Evolutionary conservation across 2,113 vertebrate genomes (phyloP), one percentile per base, ranked within the genome.

Genomic region (Bufo gargarizans): DNA sequence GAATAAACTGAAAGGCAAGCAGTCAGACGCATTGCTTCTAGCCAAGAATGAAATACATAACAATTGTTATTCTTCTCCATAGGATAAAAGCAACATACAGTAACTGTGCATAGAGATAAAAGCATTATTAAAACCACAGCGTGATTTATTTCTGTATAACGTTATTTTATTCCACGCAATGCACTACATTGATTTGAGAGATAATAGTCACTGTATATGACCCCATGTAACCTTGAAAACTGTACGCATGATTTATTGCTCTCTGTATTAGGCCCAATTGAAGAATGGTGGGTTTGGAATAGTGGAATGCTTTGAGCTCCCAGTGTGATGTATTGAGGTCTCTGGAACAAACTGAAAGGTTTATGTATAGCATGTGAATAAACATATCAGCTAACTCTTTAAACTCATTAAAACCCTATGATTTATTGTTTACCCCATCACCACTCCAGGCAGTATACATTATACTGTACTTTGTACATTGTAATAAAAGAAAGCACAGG

Each of bases 341-440:
- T 84, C 87, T 84, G 72, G 82, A 82, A 84, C 87, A 84, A 89
- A 78, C 71, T 89, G 87, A 89, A 84, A 76, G 81, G 65, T 89
- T 89, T 89, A 89, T 84, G 87, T 89, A 76, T 76, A 83, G 87
- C 80, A 88, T 88, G 80, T 88, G 87, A 59, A 88, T 89, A 84
- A 89, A 83, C 72, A 89, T 77, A 89, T 89, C 82, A 84, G 58
- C 80, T 84, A 88, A 77, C 72, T 83, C 79, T 88, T 83, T 83
- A 88, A 76, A 88, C 56, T 83, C 87, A 84, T 63, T 13, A 67
- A 83, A 83, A 88, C 84, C 87, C 81, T 43, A 72, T 88, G 87
- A 88, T 88, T 88, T 88, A 83, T 77, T 77, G 80, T 83, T 83
- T 83, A 88, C 87, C 69, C 87, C 67, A 43, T 77, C 58, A 0